Evolutionary conservation across 1,140 invertebrate species (phyloP).

Genomic region (Bombus impatiens): DNA sequence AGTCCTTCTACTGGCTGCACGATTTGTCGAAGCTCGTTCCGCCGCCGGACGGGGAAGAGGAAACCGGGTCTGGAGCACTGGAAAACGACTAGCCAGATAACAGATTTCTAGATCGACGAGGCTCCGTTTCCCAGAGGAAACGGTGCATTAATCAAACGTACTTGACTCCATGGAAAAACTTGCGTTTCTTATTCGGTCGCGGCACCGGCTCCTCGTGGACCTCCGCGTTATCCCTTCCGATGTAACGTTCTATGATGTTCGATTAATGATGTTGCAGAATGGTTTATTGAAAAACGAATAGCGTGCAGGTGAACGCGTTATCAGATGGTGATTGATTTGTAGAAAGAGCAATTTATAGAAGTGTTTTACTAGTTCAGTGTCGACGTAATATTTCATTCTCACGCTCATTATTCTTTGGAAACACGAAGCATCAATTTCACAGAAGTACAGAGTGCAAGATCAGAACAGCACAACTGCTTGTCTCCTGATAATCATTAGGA

Average conservation of each 20-base stretch:
- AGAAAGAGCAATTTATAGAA: not conserved
- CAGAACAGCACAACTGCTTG: not conserved
- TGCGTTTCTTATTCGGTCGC: not conserved
- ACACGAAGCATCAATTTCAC: not conserved
- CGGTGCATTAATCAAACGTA: slow-evolving; percentile 11
- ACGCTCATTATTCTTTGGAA: not conserved
- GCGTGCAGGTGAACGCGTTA: not conserved
- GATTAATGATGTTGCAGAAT: not conserved
- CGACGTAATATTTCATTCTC: not conserved
- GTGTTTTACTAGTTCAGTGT: too few relatives aligned
- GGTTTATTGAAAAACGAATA: not conserved
- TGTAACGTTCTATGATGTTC: not conserved
- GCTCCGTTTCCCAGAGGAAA: slow-evolving; percentile 14
- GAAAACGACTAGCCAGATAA: slow-evolving; percentile 23
- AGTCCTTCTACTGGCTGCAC: slow-evolving; percentile 37
- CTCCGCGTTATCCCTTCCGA: not conserved
- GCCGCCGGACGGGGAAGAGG: not conserved
- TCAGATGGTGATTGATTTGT: not conserved
- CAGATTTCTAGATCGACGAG: slow-evolving; percentile 24
- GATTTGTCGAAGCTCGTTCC: slow-evolving; percentile 53
- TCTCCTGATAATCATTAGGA: not conserved
- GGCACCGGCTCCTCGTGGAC: too few relatives aligned
- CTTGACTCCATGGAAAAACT: not conserved
- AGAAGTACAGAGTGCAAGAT: not conserved
- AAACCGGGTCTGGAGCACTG: not conserved